Conservation (phyloP, 2,113 vertebrate species). For the Leptobrachium ailaonicum region DNA sequence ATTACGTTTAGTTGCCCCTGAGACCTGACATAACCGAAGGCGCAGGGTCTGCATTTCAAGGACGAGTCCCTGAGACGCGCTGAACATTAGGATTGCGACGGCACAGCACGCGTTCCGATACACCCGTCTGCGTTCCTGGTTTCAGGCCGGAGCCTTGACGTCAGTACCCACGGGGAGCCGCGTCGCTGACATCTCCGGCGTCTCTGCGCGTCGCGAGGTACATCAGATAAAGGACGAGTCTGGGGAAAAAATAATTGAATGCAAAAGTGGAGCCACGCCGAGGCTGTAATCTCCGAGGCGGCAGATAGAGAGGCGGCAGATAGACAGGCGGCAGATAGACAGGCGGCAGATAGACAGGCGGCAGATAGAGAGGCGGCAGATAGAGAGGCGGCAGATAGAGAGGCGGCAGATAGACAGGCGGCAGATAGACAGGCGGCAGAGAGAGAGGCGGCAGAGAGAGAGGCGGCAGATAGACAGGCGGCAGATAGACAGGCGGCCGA, state of each 20-base stretch:
- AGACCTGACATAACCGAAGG: too few species aligned
- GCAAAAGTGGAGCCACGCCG: background rate
- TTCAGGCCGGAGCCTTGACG: background rate
- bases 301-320: background rate
- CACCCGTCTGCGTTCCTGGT: background rate
- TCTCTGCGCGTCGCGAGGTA: background rate
- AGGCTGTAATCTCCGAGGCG: background rate
- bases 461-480: too few species aligned
- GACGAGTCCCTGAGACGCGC: background rate
- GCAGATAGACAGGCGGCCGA: too few species aligned
- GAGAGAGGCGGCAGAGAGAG: too few species aligned
- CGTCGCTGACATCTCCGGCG: background rate
- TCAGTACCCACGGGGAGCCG: background rate
- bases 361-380: too few species aligned
- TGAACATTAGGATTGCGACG: background rate
- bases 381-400: too few species aligned
- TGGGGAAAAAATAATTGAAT: background rate
- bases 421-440: too few species aligned
- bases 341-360: too few species aligned
- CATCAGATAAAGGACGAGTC: background rate
- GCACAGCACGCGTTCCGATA: background rate
- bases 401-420: too few species aligned
- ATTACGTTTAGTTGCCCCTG: too few species aligned
- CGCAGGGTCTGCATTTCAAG: background rate
- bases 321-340: too few species aligned